Conservation (phyloP, 30 jellyfish, hydroid and myxozoan species). For the Calvadosia cruxmelitensis region DNA sequence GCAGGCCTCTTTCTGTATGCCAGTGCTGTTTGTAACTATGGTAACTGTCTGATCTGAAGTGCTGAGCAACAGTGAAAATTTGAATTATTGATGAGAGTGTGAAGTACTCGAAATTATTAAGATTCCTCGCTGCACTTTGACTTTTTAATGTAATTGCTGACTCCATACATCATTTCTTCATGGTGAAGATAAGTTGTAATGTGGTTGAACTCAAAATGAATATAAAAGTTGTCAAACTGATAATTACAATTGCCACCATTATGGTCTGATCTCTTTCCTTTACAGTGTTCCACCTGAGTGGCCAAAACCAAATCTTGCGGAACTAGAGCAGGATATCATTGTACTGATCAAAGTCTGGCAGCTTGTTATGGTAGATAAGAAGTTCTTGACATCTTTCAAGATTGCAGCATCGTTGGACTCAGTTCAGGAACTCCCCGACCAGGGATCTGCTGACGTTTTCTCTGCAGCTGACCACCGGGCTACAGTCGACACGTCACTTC, state of each 20-base stretch:
- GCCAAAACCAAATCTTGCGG: conserved; percentile 82
- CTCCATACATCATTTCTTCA: no score
- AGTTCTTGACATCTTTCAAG: conserved; percentile 57
- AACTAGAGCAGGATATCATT: conserved; percentile 35
- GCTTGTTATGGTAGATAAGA: conserved; percentile 57
- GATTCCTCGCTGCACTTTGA: no score
- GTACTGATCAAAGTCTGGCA: conserved; percentile 68
- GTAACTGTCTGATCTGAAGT: no score
- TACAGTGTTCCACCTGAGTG: conserved; percentile 74
- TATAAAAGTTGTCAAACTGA: no score
- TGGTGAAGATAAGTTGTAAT: no score
- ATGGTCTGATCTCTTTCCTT: neutral
- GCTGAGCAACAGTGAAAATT: no score
- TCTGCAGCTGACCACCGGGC: conserved; percentile 4
- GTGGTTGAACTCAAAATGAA: no score
- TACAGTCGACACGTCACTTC: conserved; percentile 6
- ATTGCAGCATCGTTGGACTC: conserved; percentile 71
- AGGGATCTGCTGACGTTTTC: neutral
- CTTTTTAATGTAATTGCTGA: no score
- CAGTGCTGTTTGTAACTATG: no score
- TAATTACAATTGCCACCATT: no score
- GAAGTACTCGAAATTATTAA: no score
- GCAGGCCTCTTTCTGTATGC: neutral
- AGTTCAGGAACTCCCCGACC: conserved; percentile 66
- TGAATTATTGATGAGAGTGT: no score